phyloP scores from a whole-genome alignment of 2,797 vertebrate genomes.

The Karalla daura region DNA sequence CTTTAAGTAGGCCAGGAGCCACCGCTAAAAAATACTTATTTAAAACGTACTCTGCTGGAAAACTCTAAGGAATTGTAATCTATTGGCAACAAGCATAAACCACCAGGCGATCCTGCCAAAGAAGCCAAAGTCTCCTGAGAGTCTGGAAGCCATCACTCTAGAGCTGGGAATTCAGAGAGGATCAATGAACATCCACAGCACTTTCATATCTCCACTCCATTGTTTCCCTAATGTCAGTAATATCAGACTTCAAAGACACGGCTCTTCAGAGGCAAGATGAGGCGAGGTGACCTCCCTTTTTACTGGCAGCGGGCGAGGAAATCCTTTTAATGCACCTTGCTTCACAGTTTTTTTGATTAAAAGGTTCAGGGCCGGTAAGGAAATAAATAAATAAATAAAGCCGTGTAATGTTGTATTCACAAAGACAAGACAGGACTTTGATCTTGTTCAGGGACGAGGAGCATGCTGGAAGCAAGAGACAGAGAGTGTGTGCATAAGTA shows the following conservation, averaged over 20 bases:
- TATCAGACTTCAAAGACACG: slow-evolving; percentile 61
- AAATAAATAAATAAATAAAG: slow-evolving; percentile 76
- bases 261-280: slow-evolving; percentile 48
- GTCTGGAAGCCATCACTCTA: not conserved
- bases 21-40: no score
- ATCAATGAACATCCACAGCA: slow-evolving; percentile 37
- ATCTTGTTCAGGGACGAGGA: slow-evolving; percentile 61
- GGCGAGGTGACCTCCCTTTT: slow-evolving; percentile 35
- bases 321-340: slow-evolving; percentile 53
- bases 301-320: slow-evolving; percentile 28
- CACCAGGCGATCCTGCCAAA: no score
- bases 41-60: no score
- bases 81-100: no score
- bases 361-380: slow-evolving; percentile 47
- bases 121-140: no score
- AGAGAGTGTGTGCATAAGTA: not conserved
- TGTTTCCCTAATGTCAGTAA: slow-evolving; percentile 57
- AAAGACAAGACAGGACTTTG: slow-evolving; percentile 73
- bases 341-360: slow-evolving; percentile 64
- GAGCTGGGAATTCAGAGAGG: slow-evolving; percentile 23
- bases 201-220: slow-evolving; percentile 43
- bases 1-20: no score
- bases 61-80: no score
- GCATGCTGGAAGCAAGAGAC: slow-evolving; percentile 41
- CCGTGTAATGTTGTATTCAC: slow-evolving; percentile 54